Percentiles rank a stretch among this genome's conserved stretches.
Evolutionary conservation across 2,113 vertebrate species (phyloP).

Genomic region (Anoura caudifer): DNA sequence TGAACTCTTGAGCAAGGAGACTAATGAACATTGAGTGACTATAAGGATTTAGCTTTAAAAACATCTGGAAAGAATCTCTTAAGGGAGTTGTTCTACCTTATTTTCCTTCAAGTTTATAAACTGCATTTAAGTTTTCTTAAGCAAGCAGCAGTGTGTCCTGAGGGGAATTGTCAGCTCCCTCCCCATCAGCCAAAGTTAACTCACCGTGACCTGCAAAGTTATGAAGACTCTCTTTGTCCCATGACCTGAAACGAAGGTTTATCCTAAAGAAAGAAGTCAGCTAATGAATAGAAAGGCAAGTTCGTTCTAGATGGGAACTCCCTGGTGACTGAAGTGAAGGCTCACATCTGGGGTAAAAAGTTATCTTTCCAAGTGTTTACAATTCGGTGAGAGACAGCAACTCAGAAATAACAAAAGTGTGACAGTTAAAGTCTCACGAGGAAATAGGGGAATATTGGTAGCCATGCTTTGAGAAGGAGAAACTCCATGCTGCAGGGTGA

Average conservation of each 20-base stretch:
- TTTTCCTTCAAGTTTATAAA: slow-evolving; percentile 63
- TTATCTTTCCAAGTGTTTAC: background rate
- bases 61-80: slow-evolving; percentile 65
- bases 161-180: slow-evolving; percentile 52
- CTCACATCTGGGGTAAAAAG: background rate
- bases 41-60: slow-evolving; percentile 52
- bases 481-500: background rate
- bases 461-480: background rate
- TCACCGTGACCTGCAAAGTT: slow-evolving; percentile 37
- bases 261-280: slow-evolving; percentile 47
- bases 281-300: background rate
- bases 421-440: background rate
- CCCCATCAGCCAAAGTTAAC: slow-evolving; percentile 49
- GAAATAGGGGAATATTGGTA: background rate
- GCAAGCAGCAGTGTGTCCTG: slow-evolving; percentile 31
- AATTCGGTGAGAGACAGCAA: background rate
- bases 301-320: background rate
- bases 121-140: slow-evolving; percentile 61
- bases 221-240: slow-evolving; percentile 58
- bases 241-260: slow-evolving; percentile 42
- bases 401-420: background rate
- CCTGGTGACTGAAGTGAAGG: background rate
- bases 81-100: slow-evolving; percentile 58
- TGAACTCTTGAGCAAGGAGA: slow-evolving; percentile 48
- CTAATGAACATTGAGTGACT: slow-evolving; percentile 51